These are phyloP conservation scores for Trissolcus japonicus DNA, from an alignment of 2,888 invertebrate genomes.

Conservation along the genomic window DNA sequence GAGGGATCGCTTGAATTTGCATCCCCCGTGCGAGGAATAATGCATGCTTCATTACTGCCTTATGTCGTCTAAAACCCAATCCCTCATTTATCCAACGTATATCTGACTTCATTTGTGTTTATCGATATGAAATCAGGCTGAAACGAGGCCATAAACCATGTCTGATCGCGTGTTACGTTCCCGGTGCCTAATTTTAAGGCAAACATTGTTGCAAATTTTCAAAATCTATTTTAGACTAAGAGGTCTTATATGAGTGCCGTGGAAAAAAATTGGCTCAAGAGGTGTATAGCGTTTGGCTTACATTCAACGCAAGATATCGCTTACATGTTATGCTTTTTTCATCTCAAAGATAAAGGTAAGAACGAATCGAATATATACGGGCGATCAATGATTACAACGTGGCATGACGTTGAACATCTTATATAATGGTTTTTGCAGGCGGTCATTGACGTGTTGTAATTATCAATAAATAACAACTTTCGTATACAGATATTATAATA, in stretches of 20 bases:
- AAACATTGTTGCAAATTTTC: no score
- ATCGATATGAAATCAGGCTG: slow-evolving; percentile 32
- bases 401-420: slow-evolving; percentile 57
- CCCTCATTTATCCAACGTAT: slow-evolving; percentile 49
- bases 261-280: no score
- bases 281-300: slow-evolving; percentile 7
- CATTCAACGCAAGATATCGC: slow-evolving; percentile 38
- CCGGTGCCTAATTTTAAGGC: no score
- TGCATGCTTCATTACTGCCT: slow-evolving; percentile 56
- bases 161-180: neutral
- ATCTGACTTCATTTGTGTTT: slow-evolving; percentile 30
- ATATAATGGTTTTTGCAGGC: slow-evolving; percentile 44
- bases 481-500: slow-evolving; percentile 26
- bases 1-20: slow-evolving; percentile 70
- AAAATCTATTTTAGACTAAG: no score
- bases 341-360: slow-evolving; percentile 30
- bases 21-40: slow-evolving; percentile 71
- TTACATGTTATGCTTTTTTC: slow-evolving; percentile 42
- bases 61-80: slow-evolving; percentile 52
- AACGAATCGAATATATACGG: slow-evolving; percentile 50
- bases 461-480: slow-evolving; percentile 53
- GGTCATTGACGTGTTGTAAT: slow-evolving; percentile 54
- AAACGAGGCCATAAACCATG: slow-evolving; percentile 42
- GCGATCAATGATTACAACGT: slow-evolving; percentile 58
- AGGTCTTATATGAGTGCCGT: no score